Evolutionary conservation across 2,888 invertebrate genomes (phyloP), one percentile per base, ranked within the genome.

Genomic region (Cybosia mesomella): DNA sequence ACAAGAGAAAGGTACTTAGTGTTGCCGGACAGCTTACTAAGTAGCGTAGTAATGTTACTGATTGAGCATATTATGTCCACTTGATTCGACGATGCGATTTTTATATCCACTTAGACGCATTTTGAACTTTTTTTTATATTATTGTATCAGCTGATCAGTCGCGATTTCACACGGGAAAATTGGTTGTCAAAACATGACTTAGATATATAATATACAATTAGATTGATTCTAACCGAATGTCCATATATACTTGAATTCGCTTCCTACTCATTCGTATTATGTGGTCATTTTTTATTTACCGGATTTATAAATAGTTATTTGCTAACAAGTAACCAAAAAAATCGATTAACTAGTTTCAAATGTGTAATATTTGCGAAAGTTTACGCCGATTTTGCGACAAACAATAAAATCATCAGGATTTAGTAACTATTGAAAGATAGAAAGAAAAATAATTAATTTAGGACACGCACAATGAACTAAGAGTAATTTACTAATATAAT

Each of bases 1-100:
- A 32, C 65, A 24, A 60, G 43, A 39, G 32, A n/a, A 18, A 22
- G 21, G 15, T 62, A 62, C 57, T 58, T 62, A 58, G 66, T 58
- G 11, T 18, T 2, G 21, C 9, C 54, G 54, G 60, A 60, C 66
- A 36, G 39, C 24, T 60, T 32, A 32, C 32, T 32, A 43, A 55
- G n/a, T 55, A 28, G 55, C 39, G 55, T 24, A 22, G 9, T 53
- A 22, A 34, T 59, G 53, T 24, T 3, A 59, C 24, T 58, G 65
- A 65, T 54, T 66, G 49, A 34, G 34, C 9, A 2, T 22, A 18
- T 60, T 54, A 59, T 15, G 9, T 58, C 11, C 18, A 54, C 53
- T 66, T n/a, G 18, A 18, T n/a, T 53, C 5, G 18, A 9, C 28
- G 11, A n/a, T 54, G 39, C n/a, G 22, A 54, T 66, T 60, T 60